Conservation (phyloP, 2,888 invertebrate species). For the Agonum fuliginosum region DNA sequence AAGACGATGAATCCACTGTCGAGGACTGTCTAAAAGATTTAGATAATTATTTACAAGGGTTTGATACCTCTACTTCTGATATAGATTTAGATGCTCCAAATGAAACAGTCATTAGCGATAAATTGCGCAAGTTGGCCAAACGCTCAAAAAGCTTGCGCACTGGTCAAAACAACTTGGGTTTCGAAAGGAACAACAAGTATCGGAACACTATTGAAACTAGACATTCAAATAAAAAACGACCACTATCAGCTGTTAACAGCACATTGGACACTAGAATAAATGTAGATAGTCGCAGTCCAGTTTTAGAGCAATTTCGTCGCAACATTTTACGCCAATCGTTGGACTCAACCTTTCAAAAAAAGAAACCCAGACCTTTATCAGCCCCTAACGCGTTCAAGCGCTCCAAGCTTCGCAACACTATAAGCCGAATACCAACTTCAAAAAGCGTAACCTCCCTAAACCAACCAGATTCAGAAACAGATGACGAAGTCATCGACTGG, state of each 20-base stretch:
- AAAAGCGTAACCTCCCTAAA: neutral
- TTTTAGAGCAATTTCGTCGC: neutral
- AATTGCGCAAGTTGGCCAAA: conserved; percentile 34
- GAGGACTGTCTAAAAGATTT: conserved; percentile 75
- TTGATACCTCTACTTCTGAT: conserved; percentile 68
- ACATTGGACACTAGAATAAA: too few species aligned
- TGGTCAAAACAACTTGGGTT: conserved; percentile 12
- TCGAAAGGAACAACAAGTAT: neutral
- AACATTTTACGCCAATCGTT: conserved; percentile 9
- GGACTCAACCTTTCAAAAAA: neutral
- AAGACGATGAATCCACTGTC: conserved; percentile 64
- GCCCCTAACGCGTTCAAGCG: conserved; percentile 9
- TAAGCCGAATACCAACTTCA: neutral
- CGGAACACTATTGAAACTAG: conserved; percentile 23
- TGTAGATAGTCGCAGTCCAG: conserved; percentile 4
- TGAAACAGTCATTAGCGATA: conserved; percentile 9
- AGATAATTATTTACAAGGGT: conserved; percentile 74
- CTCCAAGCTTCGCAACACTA: conserved; percentile 5
- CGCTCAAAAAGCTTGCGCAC: conserved; percentile 34
- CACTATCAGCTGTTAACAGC: neutral
- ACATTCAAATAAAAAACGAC: neutral
- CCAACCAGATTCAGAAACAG: conserved; percentile 57
- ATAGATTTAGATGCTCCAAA: conserved; percentile 5
- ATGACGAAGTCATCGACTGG: conserved; percentile 69
- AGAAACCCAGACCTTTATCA: neutral